Evolutionary conservation across 2,797 vertebrate species (phyloP).

Genomic region (Miichthys miiuy): DNA sequence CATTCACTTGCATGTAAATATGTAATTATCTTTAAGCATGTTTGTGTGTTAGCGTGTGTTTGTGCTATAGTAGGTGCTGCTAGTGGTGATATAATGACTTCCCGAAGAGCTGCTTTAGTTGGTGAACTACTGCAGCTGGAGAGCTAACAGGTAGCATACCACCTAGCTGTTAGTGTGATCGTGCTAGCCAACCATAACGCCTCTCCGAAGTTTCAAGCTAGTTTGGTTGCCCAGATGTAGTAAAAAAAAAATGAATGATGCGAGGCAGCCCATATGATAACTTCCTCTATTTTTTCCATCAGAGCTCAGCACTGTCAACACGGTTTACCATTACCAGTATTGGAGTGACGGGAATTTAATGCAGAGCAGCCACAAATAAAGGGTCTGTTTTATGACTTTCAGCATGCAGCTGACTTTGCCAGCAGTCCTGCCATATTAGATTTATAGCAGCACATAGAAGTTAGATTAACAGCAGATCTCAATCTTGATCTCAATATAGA

Average conservation of each 20-base stretch:
- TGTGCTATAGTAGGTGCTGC: neutral
- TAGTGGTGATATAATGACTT: neutral
- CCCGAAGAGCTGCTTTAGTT: neutral
- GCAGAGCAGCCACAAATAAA: neutral
- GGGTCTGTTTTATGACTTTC: neutral
- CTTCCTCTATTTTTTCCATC: neutral
- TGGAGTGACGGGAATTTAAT: neutral
- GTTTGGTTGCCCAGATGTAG: neutral
- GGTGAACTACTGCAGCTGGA: neutral
- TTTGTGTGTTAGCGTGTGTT: neutral
- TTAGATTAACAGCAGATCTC: neutral
- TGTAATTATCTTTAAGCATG: neutral
- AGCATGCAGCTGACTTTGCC: neutral
- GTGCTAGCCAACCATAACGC: neutral
- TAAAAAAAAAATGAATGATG: neutral
- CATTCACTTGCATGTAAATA: neutral
- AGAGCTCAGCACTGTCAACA: neutral
- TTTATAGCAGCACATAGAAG: constrained; percentile 1
- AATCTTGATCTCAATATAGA: neutral
- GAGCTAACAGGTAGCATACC: neutral
- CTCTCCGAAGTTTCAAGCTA: neutral
- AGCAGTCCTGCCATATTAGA: neutral
- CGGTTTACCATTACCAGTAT: neutral
- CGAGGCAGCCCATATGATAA: neutral
- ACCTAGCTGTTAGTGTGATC: neutral